These are phyloP conservation scores for Dione vanillae DNA, from an alignment of 2,888 invertebrate genomes.

Conservation along the genomic window DNA sequence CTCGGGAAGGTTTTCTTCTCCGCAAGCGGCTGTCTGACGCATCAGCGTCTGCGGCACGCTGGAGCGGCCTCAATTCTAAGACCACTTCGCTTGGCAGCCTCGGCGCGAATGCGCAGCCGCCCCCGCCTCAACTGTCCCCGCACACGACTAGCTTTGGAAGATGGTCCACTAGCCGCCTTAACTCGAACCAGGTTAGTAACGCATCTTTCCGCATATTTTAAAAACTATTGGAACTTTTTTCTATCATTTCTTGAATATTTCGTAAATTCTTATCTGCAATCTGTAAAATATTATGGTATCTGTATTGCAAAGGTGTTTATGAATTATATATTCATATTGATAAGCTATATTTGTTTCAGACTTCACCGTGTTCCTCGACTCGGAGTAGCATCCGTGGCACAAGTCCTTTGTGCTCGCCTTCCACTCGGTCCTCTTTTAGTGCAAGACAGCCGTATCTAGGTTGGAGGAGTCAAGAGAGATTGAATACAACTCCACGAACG, in stretches of 20 bases:
- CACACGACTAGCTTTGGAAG: constrained; percentile 85
- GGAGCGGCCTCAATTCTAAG: constrained; percentile 90
- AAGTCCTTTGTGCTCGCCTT: constrained; percentile 87
- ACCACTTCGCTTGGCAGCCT: constrained; percentile 93
- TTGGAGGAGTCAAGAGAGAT: constrained; percentile 94
- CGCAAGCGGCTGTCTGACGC: constrained; percentile 91
- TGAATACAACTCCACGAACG: constrained; percentile 91
- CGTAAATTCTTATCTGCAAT: too few relatives aligned
- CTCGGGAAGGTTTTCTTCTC: constrained; percentile 91
- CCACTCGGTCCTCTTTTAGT: constrained; percentile 89
- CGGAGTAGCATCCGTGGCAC: constrained; percentile 89
- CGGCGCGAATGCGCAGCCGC: constrained; percentile 86
- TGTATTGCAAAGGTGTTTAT: neutral
- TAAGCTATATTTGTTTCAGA: constrained; percentile 63
- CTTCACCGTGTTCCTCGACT: constrained; percentile 89
- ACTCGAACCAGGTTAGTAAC: constrained; percentile 85
- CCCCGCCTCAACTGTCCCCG: constrained; percentile 76
- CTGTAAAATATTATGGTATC: neutral
- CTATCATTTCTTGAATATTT: neutral
- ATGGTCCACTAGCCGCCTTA: constrained; percentile 90
- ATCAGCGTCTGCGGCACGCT: constrained; percentile 83
- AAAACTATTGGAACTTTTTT: neutral
- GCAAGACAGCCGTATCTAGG: constrained; percentile 95
- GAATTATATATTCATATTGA: neutral
- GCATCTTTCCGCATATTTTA: neutral